Evolutionary conservation across 1,140 invertebrate genomes (phyloP), one percentile per base, ranked within the genome.

Genomic region (Drosophila biarmipes): DNA sequence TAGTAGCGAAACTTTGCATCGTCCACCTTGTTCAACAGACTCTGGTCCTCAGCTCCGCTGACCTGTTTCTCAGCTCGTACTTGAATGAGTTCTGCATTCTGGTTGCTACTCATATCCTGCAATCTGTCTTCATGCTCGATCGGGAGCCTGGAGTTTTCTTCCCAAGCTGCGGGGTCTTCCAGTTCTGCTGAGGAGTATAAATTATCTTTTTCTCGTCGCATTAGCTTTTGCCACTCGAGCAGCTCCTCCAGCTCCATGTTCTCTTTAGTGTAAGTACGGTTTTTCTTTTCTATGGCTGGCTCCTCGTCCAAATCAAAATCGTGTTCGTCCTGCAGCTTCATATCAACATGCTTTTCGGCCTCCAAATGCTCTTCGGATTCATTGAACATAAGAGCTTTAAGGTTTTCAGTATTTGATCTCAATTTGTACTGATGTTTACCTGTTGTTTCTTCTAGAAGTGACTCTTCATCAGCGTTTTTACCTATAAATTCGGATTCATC

Each of bases 1-100:
- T 45, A 51, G 14, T 46, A 46, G 6, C 68, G 54, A 12, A 51
- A n/a, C 0, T 72, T 58, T 5, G 19, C 66, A n/a, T 72, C 38
- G 6, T 58, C 46, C 4, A 52, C 4, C 6, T 51, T 27, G n/a
- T n/a, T 31, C 2, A 21, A 4, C 5, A 31, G 21, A 8, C 24
- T 21, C 14, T 58, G 24, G 17, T 27, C 6, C 12, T 27, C 46
- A 6, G 21, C 8, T n/a, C 24, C 11, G 34, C 31, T 55, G 11
- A 11, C 4, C 19, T 5, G 14, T 12, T 19, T 15, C 38, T 42
- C 48, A 15, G 48, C 27, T 2, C 43, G 12, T 3, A 49, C 34
- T 31, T 40, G 27, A 2, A 35, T 4, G 14, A 21, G 63, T 15
- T 42, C 57, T 40, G 42, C 31, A 0, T 56, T 6, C 1, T 27